Evolutionary conservation across 2,888 invertebrate species (phyloP).

Genomic region (Atethmia centrago): DNA sequence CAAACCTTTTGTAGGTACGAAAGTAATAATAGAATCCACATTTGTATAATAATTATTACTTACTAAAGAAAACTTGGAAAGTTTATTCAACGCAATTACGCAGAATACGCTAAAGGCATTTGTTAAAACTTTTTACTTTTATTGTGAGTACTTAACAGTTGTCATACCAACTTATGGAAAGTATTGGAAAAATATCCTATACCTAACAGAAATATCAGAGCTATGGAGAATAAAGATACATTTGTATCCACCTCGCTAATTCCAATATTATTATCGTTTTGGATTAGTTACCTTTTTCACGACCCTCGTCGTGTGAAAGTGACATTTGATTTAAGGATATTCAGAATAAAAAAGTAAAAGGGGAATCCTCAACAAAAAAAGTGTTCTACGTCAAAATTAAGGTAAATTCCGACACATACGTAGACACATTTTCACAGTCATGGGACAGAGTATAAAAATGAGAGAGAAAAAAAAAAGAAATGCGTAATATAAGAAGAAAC

Average conservation of each 20-base stretch:
- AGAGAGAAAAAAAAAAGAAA: slow-evolving; percentile 7
- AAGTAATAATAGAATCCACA: slow-evolving; percentile 17
- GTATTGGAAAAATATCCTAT: slow-evolving; percentile 34
- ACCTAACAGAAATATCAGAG: slow-evolving; percentile 11
- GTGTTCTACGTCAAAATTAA: slow-evolving; percentile 47
- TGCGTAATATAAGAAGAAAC: slow-evolving; percentile 1
- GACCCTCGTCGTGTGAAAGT: slow-evolving; percentile 70
- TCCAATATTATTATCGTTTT: slow-evolving; percentile 63
- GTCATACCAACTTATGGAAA: slow-evolving; percentile 13
- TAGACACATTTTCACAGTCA: slow-evolving; percentile 25
- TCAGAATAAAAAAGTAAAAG: slow-evolving; percentile 54
- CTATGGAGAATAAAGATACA: slow-evolving; percentile 13
- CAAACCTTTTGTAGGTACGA: neutral
- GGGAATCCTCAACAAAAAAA: slow-evolving; percentile 37
- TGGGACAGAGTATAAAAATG: too few relatives aligned
- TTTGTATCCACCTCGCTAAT: slow-evolving; percentile 51
- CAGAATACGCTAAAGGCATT: slow-evolving; percentile 20
- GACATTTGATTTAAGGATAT: slow-evolving; percentile 70
- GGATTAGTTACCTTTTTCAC: slow-evolving; percentile 62
- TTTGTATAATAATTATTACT: slow-evolving; percentile 28
- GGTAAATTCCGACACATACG: slow-evolving; percentile 39
- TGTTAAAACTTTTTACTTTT: slow-evolving; percentile 36
- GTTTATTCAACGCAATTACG: slow-evolving; percentile 31
- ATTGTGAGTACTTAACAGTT: slow-evolving; percentile 19
- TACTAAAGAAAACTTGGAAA: slow-evolving; percentile 20